Evolutionary conservation across 2,797 vertebrate species (phyloP).

Genomic region (Ispidina picta): DNA sequence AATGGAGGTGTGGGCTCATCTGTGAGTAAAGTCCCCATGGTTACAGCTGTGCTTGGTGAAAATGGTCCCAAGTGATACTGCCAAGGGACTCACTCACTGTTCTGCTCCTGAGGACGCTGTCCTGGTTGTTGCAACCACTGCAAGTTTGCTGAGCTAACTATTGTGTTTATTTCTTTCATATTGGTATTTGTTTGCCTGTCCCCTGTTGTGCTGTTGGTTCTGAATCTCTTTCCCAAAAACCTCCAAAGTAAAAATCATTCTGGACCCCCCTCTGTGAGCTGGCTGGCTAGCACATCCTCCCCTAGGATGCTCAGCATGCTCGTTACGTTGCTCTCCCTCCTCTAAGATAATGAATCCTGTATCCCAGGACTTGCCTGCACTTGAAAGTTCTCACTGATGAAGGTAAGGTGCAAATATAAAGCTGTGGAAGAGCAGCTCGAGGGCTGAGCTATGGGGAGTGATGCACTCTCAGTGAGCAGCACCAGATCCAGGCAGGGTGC

Average conservation of each 20-base stretch:
- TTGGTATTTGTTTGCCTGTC: not conserved
- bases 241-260: not conserved
- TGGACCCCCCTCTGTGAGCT: not conserved
- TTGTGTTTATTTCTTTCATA: not conserved
- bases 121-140: not conserved
- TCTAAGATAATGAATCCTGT: not conserved
- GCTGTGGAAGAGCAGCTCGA: not conserved
- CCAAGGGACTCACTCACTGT: not conserved
- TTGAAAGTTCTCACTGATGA: conserved; percentile 32
- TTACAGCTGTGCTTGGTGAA: not conserved
- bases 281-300: not conserved
- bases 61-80: not conserved
- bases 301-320: not conserved
- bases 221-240: not conserved
- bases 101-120: not conserved
- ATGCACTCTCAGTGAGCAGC: not conserved
- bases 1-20: not conserved
- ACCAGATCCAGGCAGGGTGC: not conserved
- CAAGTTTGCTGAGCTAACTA: not conserved
- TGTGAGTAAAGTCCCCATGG: not conserved
- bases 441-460: not conserved
- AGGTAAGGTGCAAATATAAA: not conserved
- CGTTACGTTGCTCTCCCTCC: not conserved
- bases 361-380: conserved; percentile 6
- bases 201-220: not conserved